Evolutionary conservation across 2,797 vertebrate species (phyloP).

Genomic region (Lithobates sylvaticus): DNA sequence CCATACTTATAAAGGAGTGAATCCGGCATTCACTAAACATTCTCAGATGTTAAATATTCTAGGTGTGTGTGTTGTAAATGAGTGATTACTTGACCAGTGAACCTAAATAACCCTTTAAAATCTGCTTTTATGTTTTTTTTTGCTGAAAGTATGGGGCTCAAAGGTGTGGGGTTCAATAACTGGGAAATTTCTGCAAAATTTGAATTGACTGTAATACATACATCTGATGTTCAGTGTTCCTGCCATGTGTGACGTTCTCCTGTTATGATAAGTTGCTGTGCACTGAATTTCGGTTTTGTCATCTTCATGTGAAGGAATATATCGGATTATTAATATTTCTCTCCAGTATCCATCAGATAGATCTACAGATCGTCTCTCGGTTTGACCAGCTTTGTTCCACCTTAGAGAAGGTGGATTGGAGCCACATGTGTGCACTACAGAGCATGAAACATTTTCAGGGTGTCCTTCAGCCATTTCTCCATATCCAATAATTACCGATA

Average conservation of each 20-base stretch:
- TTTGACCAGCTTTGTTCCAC: neutral
- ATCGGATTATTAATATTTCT: neutral
- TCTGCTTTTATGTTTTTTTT: too few species aligned
- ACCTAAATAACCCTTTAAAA: too few species aligned
- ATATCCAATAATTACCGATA: too few species aligned
- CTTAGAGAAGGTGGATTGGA: slow-evolving; percentile 14
- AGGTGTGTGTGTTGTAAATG: too few species aligned
- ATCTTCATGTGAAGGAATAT: slow-evolving; percentile 11
- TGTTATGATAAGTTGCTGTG: neutral
- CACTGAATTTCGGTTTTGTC: neutral
- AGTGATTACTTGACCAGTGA: too few species aligned
- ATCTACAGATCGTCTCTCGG: neutral
- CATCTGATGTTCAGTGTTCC: neutral
- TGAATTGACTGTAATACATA: neutral
- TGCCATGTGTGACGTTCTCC: neutral
- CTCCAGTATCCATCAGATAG: neutral
- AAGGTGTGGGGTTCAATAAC: too few species aligned
- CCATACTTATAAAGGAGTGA: too few species aligned
- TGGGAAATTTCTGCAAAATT: too few species aligned
- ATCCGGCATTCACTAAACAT: too few species aligned
- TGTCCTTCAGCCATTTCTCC: neutral
- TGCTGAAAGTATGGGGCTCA: neutral
- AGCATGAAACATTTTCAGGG: neutral
- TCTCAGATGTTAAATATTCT: too few species aligned
- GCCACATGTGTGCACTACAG: neutral